Conservation (phyloP, 2,888 invertebrate genomes). For the Cosmia trapezina region DNA sequence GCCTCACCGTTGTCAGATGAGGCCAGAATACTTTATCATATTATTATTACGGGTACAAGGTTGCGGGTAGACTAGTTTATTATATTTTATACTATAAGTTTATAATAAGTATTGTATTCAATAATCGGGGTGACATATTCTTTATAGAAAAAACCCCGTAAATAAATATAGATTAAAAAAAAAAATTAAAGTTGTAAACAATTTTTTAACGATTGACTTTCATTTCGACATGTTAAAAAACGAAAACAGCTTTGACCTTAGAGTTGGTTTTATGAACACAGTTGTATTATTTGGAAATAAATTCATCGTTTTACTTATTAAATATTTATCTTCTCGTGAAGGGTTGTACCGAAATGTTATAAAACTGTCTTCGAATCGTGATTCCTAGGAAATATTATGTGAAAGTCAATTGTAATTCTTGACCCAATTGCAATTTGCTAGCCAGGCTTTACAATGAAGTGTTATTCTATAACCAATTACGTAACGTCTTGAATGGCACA, state of each 20-base stretch:
- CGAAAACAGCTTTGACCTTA: not conserved
- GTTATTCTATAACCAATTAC: slow-evolving; percentile 18
- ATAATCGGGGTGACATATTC: too few species aligned
- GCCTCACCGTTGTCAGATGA: too few species aligned
- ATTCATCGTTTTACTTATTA: not conserved
- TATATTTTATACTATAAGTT: too few species aligned
- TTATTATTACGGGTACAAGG: too few species aligned
- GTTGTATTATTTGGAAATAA: not conserved
- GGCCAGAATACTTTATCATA: too few species aligned
- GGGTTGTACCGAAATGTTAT: not conserved
- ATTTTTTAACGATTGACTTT: too few species aligned
- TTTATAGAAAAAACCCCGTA: too few species aligned
- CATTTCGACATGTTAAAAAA: not conserved
- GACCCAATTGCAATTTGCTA: slow-evolving; percentile 16
- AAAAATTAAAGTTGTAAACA: not conserved
- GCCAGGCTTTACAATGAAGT: slow-evolving; percentile 12
- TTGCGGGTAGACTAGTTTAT: too few species aligned
- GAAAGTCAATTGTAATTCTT: slow-evolving; percentile 6
- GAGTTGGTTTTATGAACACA: not conserved
- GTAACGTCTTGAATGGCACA: slow-evolving; percentile 4
- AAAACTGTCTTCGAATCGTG: not conserved
- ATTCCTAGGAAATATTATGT: slow-evolving; percentile 14
- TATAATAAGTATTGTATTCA: too few species aligned
- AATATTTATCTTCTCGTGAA: not conserved
- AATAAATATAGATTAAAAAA: too few species aligned